Percentiles rank a stretch among this genome's conserved stretches.
Conservation (phyloP, 2,888 invertebrate species). For the Cataglyphis livida region DNA sequence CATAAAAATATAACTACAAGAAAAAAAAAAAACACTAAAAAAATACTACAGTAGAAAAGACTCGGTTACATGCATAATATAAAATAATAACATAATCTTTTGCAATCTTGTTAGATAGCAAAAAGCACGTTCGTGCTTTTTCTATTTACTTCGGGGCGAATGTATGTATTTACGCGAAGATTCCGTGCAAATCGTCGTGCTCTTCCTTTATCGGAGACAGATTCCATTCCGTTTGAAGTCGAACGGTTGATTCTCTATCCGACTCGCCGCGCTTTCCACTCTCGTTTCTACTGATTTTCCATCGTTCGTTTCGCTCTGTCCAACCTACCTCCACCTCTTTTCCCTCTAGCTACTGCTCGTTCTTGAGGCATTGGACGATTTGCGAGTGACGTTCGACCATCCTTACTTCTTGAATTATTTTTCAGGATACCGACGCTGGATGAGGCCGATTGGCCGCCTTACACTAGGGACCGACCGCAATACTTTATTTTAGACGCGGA, state of each 20-base stretch:
- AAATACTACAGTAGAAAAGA: not conserved
- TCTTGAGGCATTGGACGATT: not conserved
- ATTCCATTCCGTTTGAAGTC: slow-evolving; percentile 37
- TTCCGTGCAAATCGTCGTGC: not conserved
- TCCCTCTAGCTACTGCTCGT: not conserved
- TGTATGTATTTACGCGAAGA: not conserved
- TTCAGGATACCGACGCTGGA: slow-evolving; percentile 87
- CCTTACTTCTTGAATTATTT: slow-evolving; percentile 44
- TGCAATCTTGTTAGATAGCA: not conserved
- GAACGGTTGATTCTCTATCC: slow-evolving; percentile 16
- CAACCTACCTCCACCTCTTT: not conserved
- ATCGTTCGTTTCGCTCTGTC: not conserved
- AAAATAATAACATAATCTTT: not conserved
- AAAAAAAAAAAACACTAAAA: not conserved
- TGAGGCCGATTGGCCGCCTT: slow-evolving; percentile 94
- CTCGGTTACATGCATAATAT: not conserved
- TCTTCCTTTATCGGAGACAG: slow-evolving; percentile 16
- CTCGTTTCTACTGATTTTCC: slow-evolving; percentile 25
- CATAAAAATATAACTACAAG: not conserved
- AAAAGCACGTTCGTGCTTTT: not conserved
- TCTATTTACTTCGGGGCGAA: not conserved
- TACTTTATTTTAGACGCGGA: slow-evolving; percentile 96
- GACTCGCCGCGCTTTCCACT: slow-evolving; percentile 15
- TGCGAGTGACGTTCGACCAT: not conserved
- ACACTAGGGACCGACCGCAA: slow-evolving; percentile 93